These are phyloP conservation scores for Hydrophis major DNA, from an alignment of 2,797 vertebrate species.

Conservation along the genomic window DNA sequence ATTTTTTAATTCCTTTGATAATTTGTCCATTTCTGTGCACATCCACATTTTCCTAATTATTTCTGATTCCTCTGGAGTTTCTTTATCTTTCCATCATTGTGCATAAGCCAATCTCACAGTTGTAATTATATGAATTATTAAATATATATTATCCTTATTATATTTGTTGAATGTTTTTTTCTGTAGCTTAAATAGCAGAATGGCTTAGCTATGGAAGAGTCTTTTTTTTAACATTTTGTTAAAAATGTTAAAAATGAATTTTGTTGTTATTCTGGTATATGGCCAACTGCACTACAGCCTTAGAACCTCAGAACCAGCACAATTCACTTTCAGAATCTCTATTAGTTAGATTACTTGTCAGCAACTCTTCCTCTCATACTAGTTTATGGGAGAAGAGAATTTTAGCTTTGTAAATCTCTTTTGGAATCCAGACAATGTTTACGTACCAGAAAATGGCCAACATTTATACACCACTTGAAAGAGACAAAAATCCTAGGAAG, in stretches of 20 bases:
- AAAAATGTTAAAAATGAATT: too few species aligned
- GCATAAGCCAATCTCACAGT: too few species aligned
- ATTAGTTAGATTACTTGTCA: neutral
- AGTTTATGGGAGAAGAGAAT: neutral
- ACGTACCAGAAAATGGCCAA: neutral
- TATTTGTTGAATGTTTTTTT: neutral
- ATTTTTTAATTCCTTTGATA: too few species aligned
- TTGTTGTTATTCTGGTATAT: neutral
- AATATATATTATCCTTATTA: too few species aligned
- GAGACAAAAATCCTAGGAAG: neutral
- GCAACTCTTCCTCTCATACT: neutral
- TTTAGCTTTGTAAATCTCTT: neutral
- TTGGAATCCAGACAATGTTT: neutral
- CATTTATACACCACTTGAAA: neutral
- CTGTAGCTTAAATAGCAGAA: neutral
- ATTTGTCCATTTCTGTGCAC: too few species aligned
- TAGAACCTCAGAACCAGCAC: too few species aligned
- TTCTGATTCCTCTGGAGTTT: too few species aligned
- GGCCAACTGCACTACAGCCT: neutral
- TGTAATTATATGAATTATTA: too few species aligned
- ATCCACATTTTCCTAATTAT: too few species aligned
- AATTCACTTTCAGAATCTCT: neutral
- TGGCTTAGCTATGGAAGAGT: neutral
- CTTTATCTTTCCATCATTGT: too few species aligned
- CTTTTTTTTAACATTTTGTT: neutral